Base-by-base conservation (phyloP, 2,113 vertebrate genomes). In the Heteronetta atricapilla region DNA sequence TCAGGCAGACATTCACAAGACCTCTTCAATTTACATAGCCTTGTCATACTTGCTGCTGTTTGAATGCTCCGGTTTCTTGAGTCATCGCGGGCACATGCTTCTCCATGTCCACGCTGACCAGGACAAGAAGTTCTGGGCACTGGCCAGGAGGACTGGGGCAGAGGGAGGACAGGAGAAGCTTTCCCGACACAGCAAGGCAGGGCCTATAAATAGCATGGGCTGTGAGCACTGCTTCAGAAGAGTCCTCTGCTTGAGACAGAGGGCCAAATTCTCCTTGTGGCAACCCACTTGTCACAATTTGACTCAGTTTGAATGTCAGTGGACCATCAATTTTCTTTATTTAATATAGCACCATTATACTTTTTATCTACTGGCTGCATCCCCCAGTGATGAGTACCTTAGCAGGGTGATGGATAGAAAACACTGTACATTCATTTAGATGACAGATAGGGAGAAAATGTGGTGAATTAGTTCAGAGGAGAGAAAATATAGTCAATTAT, bases 401-500 rank as follows among this genome's bases (percentile, higher is more conserved):
- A 82, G 62, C 62, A 70, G 72, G 42, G 72, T 82, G 84, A 94
- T 80, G 25, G 84, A 76, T 82, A 73, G 68, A 87, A 88, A 80
- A 79, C 60, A 38, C 11, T 48, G 76, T 11, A 23, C 73, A 68
- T 89, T 88, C 68, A 76, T 91, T 82, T 68, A 63, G 36, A 50
- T 83, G 93, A 93, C 63, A 89, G 63, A 86, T 83, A 55, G 73
- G 73, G 59, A 86, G 64, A 63, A 86, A 94, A 89, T 40, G 42
- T 44, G 48, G 63, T 48, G 82, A 68, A 80, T 89, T 76, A 73
- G 73, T 89, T 87, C 78, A 89, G 88, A 76, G 59, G 33, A 76
- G 44, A 84, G 48, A 68, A 91, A 94, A 81, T 84, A 40, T 42
- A 69, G 82, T 89, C 68, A 72, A 76, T 89, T 93, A 48, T 94